A percentile compares a stretch with the other conserved stretches of the same genome.
Conservation (phyloP, 2,797 vertebrate genomes). For the Chanos chanos region DNA sequence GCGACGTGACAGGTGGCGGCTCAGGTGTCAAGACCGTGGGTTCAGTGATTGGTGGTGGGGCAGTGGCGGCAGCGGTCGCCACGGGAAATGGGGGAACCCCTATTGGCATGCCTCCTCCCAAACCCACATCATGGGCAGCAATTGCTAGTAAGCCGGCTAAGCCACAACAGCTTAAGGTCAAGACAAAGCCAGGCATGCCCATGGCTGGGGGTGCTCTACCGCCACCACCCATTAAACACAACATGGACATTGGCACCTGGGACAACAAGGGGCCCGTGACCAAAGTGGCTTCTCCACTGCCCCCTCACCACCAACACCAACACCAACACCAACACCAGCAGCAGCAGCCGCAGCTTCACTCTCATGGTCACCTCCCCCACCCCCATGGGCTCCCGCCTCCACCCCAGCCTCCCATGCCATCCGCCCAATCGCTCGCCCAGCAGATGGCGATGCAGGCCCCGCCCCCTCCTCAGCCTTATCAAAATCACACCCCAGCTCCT, state of each 20-base stretch:
- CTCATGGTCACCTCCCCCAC: slow-evolving; percentile 57
- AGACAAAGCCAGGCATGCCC: slow-evolving; percentile 82
- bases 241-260: slow-evolving; percentile 98
- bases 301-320: slow-evolving; percentile 66
- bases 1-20: slow-evolving; percentile 77
- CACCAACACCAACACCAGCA: slow-evolving; percentile 63
- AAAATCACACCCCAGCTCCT: slow-evolving; percentile 80
- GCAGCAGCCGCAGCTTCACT: slow-evolving; percentile 64
- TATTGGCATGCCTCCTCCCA: slow-evolving; percentile 85
- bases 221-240: slow-evolving; percentile 92
- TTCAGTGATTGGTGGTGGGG: slow-evolving; percentile 84
- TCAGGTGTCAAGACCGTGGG: slow-evolving; percentile 88
- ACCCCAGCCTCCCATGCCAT: slow-evolving; percentile 70
- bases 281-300: slow-evolving; percentile 80
- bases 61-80: slow-evolving; percentile 71
- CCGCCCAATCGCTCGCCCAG: slow-evolving; percentile 72
- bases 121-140: slow-evolving; percentile 94
- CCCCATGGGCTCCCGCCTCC: slow-evolving; percentile 64
- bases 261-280: slow-evolving; percentile 83
- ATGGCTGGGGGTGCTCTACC: slow-evolving; percentile 76
- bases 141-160: slow-evolving; percentile 97
- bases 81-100: slow-evolving; percentile 83
- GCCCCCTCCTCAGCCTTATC: slow-evolving; percentile 81
- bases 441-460: slow-evolving; percentile 77
- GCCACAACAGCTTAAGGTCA: slow-evolving; percentile 86